phyloP scores from a whole-genome alignment of 2,797 vertebrate genomes.

The Triplophysa bombifrons region DNA sequence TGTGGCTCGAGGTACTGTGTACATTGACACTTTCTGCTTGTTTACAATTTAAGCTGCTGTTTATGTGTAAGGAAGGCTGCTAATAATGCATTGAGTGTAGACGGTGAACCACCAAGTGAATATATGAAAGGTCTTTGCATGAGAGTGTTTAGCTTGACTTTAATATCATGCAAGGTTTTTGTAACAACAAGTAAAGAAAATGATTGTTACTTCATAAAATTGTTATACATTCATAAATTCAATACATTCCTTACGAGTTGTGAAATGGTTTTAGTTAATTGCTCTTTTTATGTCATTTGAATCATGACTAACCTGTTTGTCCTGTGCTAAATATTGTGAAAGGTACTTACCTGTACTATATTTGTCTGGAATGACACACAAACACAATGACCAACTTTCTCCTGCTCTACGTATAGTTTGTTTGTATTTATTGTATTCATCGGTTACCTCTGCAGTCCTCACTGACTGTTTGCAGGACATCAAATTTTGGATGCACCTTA shows the following conservation, averaged over 20 bases:
- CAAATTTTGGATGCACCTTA: too few species aligned
- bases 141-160: not conserved
- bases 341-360: not conserved
- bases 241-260: not conserved
- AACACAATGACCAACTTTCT: not conserved
- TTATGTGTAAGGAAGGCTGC: not conserved
- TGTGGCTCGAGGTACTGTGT: not conserved
- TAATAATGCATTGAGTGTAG: not conserved
- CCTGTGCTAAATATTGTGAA: not conserved
- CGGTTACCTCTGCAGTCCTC: too few species aligned
- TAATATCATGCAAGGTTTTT: not conserved
- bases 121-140: not conserved
- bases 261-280: not conserved
- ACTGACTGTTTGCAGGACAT: too few species aligned
- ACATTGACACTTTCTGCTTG: not conserved
- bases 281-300: not conserved
- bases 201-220: too few species aligned
- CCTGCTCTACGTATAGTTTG: not conserved
- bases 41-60: constrained; percentile 17
- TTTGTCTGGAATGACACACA: not conserved
- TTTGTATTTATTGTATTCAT: not conserved
- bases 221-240: too few species aligned
- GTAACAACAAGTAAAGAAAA: not conserved
- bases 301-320: not conserved
- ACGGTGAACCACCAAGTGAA: not conserved